Base-by-base conservation (phyloP, 1,140 invertebrate species). In the Phymorhynchus buccinoides region DNA sequence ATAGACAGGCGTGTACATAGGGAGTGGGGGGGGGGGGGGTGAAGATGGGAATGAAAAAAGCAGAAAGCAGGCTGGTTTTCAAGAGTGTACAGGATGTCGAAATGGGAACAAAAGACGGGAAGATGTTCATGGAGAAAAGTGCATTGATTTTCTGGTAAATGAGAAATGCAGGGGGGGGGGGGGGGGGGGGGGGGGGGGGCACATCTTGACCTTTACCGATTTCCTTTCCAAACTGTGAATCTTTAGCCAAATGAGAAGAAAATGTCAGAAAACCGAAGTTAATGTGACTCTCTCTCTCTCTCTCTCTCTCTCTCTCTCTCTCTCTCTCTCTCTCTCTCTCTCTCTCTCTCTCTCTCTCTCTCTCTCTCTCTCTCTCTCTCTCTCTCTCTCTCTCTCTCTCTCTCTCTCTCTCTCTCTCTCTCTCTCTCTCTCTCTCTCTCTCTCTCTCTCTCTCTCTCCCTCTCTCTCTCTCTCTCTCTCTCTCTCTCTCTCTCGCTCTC, bases 261-360 rank as follows among this genome's bases (percentile, higher is more conserved):
- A 62, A 16, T 14, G 14, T 27, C 56, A 22, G 22, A 27, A 62
- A 4, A 62, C 22, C n/a, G 56, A 52, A 14, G 30, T n/a, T 35
- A 27, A 35, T 7, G 7, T 1, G 14, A 48, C 48, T 56, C 52
- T 80, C n/a, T 56, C 32, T 14, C 41, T 37, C 14, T 80, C 14
- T 27, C 18, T 22, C 22, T 18, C 27, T 0, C 44, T 44, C 30
- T 62, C 9, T 77, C 22, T 78, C 39, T 62, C 18, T 78, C 44
- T 71, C 41, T 81, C 41, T 75, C 32, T 82, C 79, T 82, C 48
- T 85, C 52, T 68, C n/a, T 68, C 77, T 68, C 52, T 52, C 62
- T 37, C 37, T 80, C 52, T 68, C n/a, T 85, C 37, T 35, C 3
- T 39, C 32, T 27, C 37, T 9, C 1, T 42, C 4, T n/a, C 3